Conservation (phyloP, 1,140 invertebrate genomes). For the Neuroterus valhalla region DNA sequence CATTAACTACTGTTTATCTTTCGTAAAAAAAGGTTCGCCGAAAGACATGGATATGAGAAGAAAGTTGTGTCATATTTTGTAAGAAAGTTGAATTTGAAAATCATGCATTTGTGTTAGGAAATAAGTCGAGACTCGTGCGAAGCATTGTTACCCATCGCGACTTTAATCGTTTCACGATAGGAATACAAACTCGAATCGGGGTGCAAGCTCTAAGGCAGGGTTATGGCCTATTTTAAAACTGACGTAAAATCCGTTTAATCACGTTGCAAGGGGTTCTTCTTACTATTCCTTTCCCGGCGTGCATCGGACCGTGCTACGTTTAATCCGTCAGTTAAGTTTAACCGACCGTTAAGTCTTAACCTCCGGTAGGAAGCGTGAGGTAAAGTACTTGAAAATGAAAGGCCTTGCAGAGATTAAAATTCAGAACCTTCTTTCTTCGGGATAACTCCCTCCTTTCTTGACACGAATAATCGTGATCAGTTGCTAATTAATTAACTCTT, state of each 20-base stretch:
- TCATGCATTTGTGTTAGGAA: neutral
- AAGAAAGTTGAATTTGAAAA: neutral
- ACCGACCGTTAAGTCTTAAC: conserved; percentile 69
- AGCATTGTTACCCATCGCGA: neutral
- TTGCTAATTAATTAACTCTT: no score
- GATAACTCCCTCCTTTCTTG: neutral
- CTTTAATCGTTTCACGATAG: conserved; percentile 14
- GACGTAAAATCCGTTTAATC: conserved; percentile 67
- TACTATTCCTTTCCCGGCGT: conserved; percentile 39
- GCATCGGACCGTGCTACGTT: conserved; percentile 65
- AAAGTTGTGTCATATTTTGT: no score
- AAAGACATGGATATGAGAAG: no score
- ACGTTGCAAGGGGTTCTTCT: conserved; percentile 44
- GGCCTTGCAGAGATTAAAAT: conserved; percentile 43
- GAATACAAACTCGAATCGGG: neutral
- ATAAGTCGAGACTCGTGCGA: neutral
- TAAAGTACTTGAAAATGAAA: conserved; percentile 44
- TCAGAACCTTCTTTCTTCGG: conserved; percentile 5
- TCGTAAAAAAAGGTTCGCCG: no score
- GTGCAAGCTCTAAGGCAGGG: conserved; percentile 27
- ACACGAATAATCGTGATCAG: no score
- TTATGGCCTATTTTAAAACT: conserved; percentile 64
- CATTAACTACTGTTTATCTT: no score
- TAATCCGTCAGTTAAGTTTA: conserved; percentile 68
- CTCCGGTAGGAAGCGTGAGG: conserved; percentile 44